phyloP scores from a whole-genome alignment of 2,113 vertebrate species.

The Dipodomys ordii region DNA sequence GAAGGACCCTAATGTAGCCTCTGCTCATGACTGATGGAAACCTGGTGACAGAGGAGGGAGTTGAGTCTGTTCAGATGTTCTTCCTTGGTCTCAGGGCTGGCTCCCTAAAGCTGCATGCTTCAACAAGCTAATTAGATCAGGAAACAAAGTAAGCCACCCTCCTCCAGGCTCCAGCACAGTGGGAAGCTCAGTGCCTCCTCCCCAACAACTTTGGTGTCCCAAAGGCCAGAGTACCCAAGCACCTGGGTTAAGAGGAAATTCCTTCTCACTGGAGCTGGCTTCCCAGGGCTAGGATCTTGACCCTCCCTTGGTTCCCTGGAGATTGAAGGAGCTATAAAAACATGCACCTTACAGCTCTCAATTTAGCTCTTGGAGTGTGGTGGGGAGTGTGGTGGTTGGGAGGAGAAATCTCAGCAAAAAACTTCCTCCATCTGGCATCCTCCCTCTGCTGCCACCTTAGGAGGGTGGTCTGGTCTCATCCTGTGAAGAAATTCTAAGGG shows the following conservation, averaged over 20 bases:
- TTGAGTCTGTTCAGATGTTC: background rate
- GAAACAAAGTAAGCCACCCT: background rate
- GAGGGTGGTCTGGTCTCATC: background rate
- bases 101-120: background rate
- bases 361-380: slow-evolving; percentile 19
- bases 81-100: background rate
- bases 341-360: slow-evolving; percentile 55
- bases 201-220: background rate
- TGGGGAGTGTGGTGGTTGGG: background rate
- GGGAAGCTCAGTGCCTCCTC: background rate
- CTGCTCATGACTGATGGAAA: background rate
- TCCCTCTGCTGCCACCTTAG: background rate
- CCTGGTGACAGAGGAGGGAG: background rate
- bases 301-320: background rate
- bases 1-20: background rate
- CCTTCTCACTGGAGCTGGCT: background rate
- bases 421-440: background rate
- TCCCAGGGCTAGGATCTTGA: background rate
- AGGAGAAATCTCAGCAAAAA: background rate
- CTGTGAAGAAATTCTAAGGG: background rate
- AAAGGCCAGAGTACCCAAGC: slow-evolving; percentile 41
- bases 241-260: slow-evolving; percentile 44
- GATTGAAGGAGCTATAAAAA: slow-evolving; percentile 20
- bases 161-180: background rate
- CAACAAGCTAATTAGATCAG: background rate